A percentile compares a stretch with the other conserved stretches of the same genome.
Evolutionary conservation across 1,140 invertebrate genomes (phyloP).

Genomic region (Scaptomyza hsui): DNA sequence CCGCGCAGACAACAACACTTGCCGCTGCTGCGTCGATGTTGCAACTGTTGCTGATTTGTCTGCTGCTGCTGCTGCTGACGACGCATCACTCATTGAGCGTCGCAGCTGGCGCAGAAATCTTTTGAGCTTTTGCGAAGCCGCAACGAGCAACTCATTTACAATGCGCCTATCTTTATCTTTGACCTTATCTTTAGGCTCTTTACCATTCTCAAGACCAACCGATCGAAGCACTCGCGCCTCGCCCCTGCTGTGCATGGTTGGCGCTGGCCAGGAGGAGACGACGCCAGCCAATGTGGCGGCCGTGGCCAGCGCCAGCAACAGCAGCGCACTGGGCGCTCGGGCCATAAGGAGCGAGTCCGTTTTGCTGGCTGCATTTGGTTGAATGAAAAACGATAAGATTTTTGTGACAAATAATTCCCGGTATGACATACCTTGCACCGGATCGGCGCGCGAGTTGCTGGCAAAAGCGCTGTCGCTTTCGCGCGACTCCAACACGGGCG

Average conservation of each 20-base stretch:
- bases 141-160: slow-evolving; percentile 22
- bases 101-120: slow-evolving; percentile 23
- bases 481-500: slow-evolving; percentile 87
- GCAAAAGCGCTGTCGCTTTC: slow-evolving; percentile 85
- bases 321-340: slow-evolving; percentile 55
- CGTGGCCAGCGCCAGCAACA: slow-evolving; percentile 61
- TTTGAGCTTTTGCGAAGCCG: slow-evolving; percentile 22
- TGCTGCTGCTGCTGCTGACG: slow-evolving; percentile 14
- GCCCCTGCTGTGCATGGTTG: slow-evolving; percentile 39
- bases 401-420: slow-evolving; percentile 84
- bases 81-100: slow-evolving; percentile 11
- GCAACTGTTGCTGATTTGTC: background rate
- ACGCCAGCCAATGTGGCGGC: slow-evolving; percentile 58
- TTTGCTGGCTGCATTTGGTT: slow-evolving; percentile 83
- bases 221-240: slow-evolving; percentile 24
- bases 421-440: slow-evolving; percentile 86
- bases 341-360: slow-evolving; percentile 64
- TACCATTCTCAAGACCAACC: slow-evolving; percentile 8
- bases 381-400: slow-evolving; percentile 84
- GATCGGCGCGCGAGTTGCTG: slow-evolving; percentile 85
- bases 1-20: slow-evolving; percentile 57
- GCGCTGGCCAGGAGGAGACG: slow-evolving; percentile 30
- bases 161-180: slow-evolving; percentile 24
- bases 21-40: slow-evolving; percentile 23
- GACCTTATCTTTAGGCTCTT: slow-evolving; percentile 15